Percentiles rank a stretch among this genome's conserved stretches.
Evolutionary conservation across 2,888 invertebrate genomes (phyloP).

Genomic region (Dorcus parallelipipedus): DNA sequence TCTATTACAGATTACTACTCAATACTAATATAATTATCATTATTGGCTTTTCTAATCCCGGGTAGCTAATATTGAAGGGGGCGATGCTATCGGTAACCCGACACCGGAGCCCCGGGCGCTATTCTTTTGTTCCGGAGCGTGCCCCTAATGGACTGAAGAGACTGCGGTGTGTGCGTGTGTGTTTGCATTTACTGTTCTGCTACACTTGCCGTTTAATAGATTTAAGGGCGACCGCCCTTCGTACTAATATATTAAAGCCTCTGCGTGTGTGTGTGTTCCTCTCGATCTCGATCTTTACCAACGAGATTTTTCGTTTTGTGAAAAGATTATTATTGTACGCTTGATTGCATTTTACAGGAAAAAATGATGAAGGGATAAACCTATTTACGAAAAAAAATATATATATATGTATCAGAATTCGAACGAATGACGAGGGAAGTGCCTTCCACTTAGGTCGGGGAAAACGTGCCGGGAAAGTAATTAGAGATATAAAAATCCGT

Average conservation of each 20-base stretch:
- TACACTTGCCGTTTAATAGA: slow-evolving; percentile 3
- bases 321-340: too few species aligned
- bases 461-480: slow-evolving; percentile 49
- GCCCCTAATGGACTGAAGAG: slow-evolving; percentile 41
- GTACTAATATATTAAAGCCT: too few species aligned
- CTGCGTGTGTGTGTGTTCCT: too few species aligned
- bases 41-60: slow-evolving; percentile 50
- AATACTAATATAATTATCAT: slow-evolving; percentile 52
- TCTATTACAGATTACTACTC: slow-evolving; percentile 45
- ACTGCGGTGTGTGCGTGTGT: slow-evolving; percentile 15
- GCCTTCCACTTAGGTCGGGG: slow-evolving; percentile 21
- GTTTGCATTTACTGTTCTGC: slow-evolving; percentile 2
- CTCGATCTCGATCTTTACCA: too few species aligned
- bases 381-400: too few species aligned
- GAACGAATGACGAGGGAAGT: slow-evolving; percentile 3
- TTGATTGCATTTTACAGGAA: too few species aligned
- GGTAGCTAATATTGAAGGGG: slow-evolving; percentile 36
- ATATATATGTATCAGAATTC: too few species aligned
- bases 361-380: too few species aligned
- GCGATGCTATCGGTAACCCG: slow-evolving; percentile 43
- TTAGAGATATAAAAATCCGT: slow-evolving; percentile 52
- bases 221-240: neutral
- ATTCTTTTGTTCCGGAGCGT: slow-evolving; percentile 42
- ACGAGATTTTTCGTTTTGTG: too few species aligned
- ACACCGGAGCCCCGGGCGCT: slow-evolving; percentile 38